phyloP scores from a whole-genome alignment of 2,113 vertebrate species.

The Muntiacus reevesi region DNA sequence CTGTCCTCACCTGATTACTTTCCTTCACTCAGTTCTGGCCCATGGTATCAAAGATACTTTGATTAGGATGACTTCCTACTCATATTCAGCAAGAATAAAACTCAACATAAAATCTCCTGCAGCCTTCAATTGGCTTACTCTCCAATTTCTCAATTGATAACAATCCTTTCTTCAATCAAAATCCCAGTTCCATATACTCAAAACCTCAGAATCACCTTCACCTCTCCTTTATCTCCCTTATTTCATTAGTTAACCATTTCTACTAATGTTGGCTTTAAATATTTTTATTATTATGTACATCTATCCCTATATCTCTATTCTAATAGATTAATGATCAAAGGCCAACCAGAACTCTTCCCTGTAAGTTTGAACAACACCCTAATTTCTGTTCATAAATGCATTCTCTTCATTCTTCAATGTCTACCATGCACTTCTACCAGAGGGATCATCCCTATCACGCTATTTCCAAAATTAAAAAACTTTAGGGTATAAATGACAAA shows the following conservation, averaged over 20 bases:
- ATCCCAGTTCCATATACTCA: not conserved
- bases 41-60: not conserved
- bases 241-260: not conserved
- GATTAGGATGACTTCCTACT: not conserved
- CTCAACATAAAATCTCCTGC: not conserved
- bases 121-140: not conserved
- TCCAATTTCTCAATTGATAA: not conserved
- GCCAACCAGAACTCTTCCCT: not conserved
- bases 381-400: not conserved
- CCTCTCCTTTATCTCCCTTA: not conserved
- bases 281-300: not conserved
- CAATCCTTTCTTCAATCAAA: not conserved
- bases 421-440: not conserved
- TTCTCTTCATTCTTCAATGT: not conserved
- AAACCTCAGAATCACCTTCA: not conserved
- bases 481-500: not conserved
- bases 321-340: not conserved
- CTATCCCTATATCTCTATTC: not conserved
- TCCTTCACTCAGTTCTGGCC: not conserved
- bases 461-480: not conserved
- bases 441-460: not conserved
- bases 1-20: not conserved
- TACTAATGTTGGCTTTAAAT: not conserved
- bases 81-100: not conserved
- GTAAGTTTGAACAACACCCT: not conserved